Evolutionary conservation across 1,140 invertebrate genomes (phyloP), one percentile per base, ranked within the genome.

Genomic region (Papilio aristodemus): DNA sequence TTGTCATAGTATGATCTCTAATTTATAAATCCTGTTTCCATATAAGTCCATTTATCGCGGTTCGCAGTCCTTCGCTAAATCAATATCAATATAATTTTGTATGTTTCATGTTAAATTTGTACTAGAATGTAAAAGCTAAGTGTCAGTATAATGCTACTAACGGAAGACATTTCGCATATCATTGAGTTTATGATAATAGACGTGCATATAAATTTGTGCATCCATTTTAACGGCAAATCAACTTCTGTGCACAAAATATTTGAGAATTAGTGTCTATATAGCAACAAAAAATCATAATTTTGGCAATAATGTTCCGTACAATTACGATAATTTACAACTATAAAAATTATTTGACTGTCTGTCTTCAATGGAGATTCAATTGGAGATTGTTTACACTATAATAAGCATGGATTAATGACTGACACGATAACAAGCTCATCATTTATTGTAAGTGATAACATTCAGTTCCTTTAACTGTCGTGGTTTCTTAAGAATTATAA

Each of bases 91-190:
- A 25, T 19, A 50, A 41, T 41, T 41, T n/a, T 54, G 10, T 54
- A 54, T 19, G 10, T 25, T 22, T 54, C 11, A 22, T 25, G 46
- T 22, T 5, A 22, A 22, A 22, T 0, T 25, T 54, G 8, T 54
- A 54, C 43, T 50, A 17, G 10, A 50, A 46, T 4, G 5, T 22
- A 54, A 50, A 50, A 50, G 22, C 46, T 54, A 13, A 25, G 22
- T 22, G 10, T 19, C 22, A 19, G 10, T 22, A 22, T 54, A 54
- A 54, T 25, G 22, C 11, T 54, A 19, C 46, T 25, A 54, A 54
- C 22, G 22, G 22, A 54, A 54, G 4, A 54, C 46, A 54, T 54
- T 54, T 54, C 46, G 19, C 46, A 54, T 10, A 46, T 46, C 43
- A 2, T 54, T 54, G 4, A 3, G 22, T 54, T 54, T 22, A 50